A percentile compares a stretch with the other conserved stretches of the same genome.
phyloP scores from a whole-genome alignment of 2,888 invertebrate genomes.

The Cremastinae sp. region DNA sequence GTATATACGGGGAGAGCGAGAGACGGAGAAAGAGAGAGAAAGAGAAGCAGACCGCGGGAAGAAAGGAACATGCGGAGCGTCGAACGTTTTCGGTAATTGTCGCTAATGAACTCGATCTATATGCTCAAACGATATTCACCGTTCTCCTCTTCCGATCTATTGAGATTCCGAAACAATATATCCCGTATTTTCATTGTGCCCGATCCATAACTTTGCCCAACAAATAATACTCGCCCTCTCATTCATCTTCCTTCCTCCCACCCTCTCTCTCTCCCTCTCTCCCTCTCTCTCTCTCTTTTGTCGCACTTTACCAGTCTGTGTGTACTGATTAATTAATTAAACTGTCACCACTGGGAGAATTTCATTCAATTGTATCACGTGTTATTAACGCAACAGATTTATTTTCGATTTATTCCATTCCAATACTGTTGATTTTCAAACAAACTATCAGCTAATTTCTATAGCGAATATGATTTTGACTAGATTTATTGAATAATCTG shows the following conservation, averaged over 20 bases:
- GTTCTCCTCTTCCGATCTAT: constrained; percentile 49
- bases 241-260: constrained; percentile 11
- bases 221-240: constrained; percentile 3
- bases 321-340: constrained; percentile 2
- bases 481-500: too few relatives aligned
- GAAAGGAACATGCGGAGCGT: constrained; percentile 18
- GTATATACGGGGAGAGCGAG: constrained; percentile 8
- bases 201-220: constrained; percentile 25
- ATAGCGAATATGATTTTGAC: too few relatives aligned
- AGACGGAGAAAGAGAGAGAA: constrained; percentile 23
- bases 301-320: too few relatives aligned
- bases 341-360: neutral
- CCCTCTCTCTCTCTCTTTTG: neutral
- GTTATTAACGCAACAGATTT: too few relatives aligned
- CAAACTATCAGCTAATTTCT: too few relatives aligned
- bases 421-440: too few relatives aligned
- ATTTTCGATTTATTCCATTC: too few relatives aligned
- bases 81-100: constrained; percentile 60
- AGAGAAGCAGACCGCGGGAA: neutral
- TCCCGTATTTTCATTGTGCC: constrained; percentile 26
- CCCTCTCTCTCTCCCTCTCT: neutral
- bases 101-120: constrained; percentile 56
- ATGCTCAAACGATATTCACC: constrained; percentile 38
- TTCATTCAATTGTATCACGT: neutral
- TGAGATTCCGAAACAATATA: constrained; percentile 40